Base-by-base conservation (phyloP, 2,113 vertebrate species). In the Thamnaconus septentrionalis region DNA sequence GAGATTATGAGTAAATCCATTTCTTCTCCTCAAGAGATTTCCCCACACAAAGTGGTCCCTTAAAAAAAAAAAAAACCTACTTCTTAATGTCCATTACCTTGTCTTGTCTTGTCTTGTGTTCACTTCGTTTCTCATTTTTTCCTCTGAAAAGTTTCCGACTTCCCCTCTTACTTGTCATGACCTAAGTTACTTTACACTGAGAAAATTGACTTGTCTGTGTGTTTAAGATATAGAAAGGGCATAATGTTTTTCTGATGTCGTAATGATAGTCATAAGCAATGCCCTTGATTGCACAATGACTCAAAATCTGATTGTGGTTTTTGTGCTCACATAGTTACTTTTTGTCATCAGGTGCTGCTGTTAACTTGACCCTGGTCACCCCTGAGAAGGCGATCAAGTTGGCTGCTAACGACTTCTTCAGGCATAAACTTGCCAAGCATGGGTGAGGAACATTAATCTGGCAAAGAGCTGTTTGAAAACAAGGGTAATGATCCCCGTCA, bases 331-430 rank as follows among this genome's bases (percentile, higher is more conserved):
- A 66, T 42, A 68, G 3, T 8, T 10, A 1, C 53, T 53, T 8
- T 81, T 69, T 87, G n/a, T 85, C 55, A 84, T 80, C 79, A 94
- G 93, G 92, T 61, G 92, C 93, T 2, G 85, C 91, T 4, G 91
- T 93, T 12, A 93, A 94, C 80, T 76, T 93, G 68, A 92, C 92
- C 18, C 80, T 94, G 52, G 92, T 94, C 62, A 94, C 91, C 12
- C 92, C 92, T 0, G 92, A 95, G 79, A 94, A 94, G 71, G 92
- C 91, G 39, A 93, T 93, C 73, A 94, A 92, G 78, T 79, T 94
- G 39, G 92, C 92, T 57, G 92, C 92, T 39, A 93, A 94, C 84
- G 92, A 93, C 79, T 89, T 88, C 52, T 94, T 93, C 66, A 89
- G 93, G 4, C 80, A 91, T 10, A 86, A 90, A 48, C 89, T 94